A percentile compares a stretch with the other conserved stretches of the same genome.
phyloP scores from a whole-genome alignment of 2,888 invertebrate genomes.

The Cyaniris semiargus region DNA sequence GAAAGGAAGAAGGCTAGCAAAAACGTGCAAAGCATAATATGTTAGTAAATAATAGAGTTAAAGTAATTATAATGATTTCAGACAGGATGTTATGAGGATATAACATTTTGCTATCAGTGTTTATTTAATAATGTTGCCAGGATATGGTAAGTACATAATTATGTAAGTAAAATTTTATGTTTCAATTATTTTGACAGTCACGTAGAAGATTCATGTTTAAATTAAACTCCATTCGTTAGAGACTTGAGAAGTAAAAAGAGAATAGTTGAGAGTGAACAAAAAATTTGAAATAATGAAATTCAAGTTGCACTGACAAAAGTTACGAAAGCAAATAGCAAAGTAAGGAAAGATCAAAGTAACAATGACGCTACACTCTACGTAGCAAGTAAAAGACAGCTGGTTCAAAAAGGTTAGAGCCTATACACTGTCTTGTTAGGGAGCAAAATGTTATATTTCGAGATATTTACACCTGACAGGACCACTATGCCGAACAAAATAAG shows the following conservation, averaged over 20 bases:
- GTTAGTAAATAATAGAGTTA: neutral
- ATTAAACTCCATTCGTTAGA: too few relatives aligned
- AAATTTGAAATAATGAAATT: too few relatives aligned
- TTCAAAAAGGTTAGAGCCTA: neutral
- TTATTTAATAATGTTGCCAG: neutral
- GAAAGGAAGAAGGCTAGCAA: neutral
- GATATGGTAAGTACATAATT: neutral
- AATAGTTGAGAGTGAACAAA: too few relatives aligned
- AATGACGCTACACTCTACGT: neutral
- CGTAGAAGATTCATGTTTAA: too few relatives aligned
- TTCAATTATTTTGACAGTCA: too few relatives aligned
- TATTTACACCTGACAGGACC: neutral
- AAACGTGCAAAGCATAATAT: neutral
- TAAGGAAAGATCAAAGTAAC: neutral
- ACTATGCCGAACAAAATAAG: neutral
- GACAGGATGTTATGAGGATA: neutral
- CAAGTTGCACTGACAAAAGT: neutral
- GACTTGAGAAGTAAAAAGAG: too few relatives aligned
- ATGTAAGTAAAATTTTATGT: too few relatives aligned
- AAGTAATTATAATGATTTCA: neutral
- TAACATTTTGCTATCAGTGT: conserved; percentile 9
- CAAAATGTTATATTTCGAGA: neutral
- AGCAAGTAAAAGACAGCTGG: neutral
- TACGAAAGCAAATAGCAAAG: neutral
- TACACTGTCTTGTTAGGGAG: neutral